A percentile compares a stretch with the other conserved stretches of the same genome.
These are phyloP conservation scores for Gasterosteus nipponicus DNA, from an alignment of 2,113 vertebrate genomes.

Conservation along the genomic window DNA sequence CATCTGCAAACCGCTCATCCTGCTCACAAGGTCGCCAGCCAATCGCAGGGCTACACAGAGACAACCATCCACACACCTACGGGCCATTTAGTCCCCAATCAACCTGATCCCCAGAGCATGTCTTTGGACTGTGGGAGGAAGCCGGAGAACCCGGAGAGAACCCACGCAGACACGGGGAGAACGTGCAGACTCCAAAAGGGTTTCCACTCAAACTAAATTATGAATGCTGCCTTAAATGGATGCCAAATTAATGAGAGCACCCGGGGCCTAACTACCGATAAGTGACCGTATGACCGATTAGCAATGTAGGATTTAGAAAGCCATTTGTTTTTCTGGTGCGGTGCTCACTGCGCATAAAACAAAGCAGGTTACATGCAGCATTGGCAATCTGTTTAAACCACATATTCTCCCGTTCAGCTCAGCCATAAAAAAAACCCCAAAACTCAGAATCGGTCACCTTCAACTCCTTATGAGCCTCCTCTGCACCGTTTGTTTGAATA, in stretches of 20 bases:
- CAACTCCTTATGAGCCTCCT: neutral
- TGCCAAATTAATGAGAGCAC: neutral
- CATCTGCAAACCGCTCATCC: too few species aligned
- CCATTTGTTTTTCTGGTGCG: neutral
- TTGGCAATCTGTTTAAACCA: neutral
- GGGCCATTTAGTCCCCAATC: too few species aligned
- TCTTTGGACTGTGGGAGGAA: too few species aligned
- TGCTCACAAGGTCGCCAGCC: too few species aligned
- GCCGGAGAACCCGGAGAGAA: too few species aligned
- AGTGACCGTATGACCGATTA: neutral
- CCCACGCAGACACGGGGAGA: too few species aligned
- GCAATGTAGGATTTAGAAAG: neutral
- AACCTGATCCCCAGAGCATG: too few species aligned
- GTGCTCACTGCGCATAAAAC: neutral
- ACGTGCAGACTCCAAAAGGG: neutral
- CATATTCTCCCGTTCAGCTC: neutral
- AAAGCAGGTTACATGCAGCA: neutral
- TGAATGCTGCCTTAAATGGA: neutral
- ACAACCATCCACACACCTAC: too few species aligned
- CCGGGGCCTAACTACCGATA: neutral
- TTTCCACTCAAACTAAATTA: neutral
- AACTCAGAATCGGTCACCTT: neutral
- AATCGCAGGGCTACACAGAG: too few species aligned
- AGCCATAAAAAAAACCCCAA: neutral
- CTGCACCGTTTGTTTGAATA: neutral